Percentiles rank a stretch among this genome's conserved stretches.
phyloP scores from a whole-genome alignment of 1,140 invertebrate species.

The Glossosoma conforme region DNA sequence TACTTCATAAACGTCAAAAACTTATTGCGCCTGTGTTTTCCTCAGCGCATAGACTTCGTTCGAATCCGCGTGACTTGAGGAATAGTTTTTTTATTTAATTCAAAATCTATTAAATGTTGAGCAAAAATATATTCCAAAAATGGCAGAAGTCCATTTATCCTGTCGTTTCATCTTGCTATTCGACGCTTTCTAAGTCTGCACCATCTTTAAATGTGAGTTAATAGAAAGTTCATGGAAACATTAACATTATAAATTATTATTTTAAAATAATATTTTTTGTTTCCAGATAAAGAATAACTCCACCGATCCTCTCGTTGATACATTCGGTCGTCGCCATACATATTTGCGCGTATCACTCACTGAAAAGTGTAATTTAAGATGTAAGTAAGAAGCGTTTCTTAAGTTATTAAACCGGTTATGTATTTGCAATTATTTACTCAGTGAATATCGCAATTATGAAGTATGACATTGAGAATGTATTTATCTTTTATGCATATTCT shows the following conservation, averaged over 20 bases:
- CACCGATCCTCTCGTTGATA: slow-evolving; percentile 61
- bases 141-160: slow-evolving; percentile 5
- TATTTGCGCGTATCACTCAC: slow-evolving; percentile 95
- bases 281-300: slow-evolving; percentile 19
- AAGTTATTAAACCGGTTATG: slow-evolving; percentile 1
- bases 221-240: neutral
- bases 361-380: slow-evolving; percentile 94
- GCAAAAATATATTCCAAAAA: slow-evolving; percentile 4
- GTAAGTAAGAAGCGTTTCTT: slow-evolving; percentile 60
- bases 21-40: too few species aligned
- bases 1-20: too few species aligned
- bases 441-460: neutral
- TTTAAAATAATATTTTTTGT: slow-evolving; percentile 6
- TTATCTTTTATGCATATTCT: slow-evolving; percentile 3
- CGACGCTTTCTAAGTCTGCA: neutral
- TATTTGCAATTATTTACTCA: slow-evolving; percentile 1
- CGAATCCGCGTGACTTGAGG: too few species aligned
- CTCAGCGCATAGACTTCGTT: too few species aligned
- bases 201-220: slow-evolving; percentile 7
- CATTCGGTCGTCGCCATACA: slow-evolving; percentile 82
- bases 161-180: neutral
- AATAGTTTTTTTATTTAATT: too few species aligned
- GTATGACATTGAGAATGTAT: neutral
- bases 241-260: neutral
- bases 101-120: slow-evolving; percentile 3